Base-by-base conservation (phyloP, 2,113 vertebrate genomes). In the Xyliphius kryptos region DNA sequence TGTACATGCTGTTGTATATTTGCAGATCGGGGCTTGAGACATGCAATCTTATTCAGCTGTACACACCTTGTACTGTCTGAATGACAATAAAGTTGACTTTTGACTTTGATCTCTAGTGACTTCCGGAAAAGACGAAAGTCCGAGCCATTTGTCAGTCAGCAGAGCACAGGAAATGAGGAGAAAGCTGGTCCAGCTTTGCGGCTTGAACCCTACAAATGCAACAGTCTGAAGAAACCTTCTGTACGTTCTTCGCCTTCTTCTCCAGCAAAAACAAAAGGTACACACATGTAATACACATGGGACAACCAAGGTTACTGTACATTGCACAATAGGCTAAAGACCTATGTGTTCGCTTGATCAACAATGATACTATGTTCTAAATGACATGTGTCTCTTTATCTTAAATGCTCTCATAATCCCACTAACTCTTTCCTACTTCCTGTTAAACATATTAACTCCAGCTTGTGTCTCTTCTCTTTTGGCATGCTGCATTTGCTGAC, bases 81-180 rank as follows among this genome's bases (percentile, higher is more conserved):
- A n/a, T n/a, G n/a, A n/a, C n/a, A n/a, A n/a, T n/a, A n/a, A n/a
- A n/a, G n/a, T n/a, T n/a, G n/a, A n/a, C n/a, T n/a, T n/a, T n/a
- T n/a, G n/a, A n/a, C n/a, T n/a, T n/a, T n/a, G n/a, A n/a, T 84
- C 32, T 83, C 90, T 10, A 89, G 93, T 10, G 96, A 98, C 85
- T 97, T 93, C 76, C 89, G 93, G 46, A 98, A 97, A 69, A 84
- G 96, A 50, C 86, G 96, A 89, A 97, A 94, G 92, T 97, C 95
- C 0, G 96, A 98, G 77, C 96, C 96, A 3, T 80, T 91, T 0
- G 91, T 89, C 17, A 88, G 85, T 50, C 92, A 89, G 14, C 88
- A 83, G 9, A 84, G 82, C 49, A 67, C 65, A 1, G 79, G 78
- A 62, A 85, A 80, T 0, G 88, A 89, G 0, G 90, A 85, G 52